A percentile compares a stretch with the other conserved stretches of the same genome.
Evolutionary conservation across 2,113 vertebrate species (phyloP).

Genomic region (Mustela nigripes): DNA sequence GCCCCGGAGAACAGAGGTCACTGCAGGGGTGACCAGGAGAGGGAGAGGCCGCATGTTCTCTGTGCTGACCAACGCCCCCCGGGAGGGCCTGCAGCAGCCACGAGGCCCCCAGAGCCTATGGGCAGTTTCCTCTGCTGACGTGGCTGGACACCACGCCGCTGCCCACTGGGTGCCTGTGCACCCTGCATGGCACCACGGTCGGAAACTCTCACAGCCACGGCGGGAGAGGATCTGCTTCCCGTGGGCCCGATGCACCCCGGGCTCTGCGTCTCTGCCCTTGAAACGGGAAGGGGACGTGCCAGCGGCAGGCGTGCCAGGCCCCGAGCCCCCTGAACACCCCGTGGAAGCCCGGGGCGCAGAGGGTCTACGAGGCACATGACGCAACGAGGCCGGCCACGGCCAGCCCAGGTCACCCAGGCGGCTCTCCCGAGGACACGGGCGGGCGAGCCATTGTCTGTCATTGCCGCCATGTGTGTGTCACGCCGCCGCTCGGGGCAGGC

Average conservation of each 20-base stretch:
- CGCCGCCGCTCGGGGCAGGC: fast-evolving
- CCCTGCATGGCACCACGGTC: fast-evolving
- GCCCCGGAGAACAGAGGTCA: fast-evolving
- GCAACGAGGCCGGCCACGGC: fast-evolving
- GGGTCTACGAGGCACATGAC: fast-evolving
- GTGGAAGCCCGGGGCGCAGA: fast-evolving
- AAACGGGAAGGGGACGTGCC: fast-evolving
- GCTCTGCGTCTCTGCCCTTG: background rate
- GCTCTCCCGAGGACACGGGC: fast-evolving
- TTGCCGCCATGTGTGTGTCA: fast-evolving
- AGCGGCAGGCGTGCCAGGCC: fast-evolving
- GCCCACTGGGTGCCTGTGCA: background rate
- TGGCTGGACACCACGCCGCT: fast-evolving
- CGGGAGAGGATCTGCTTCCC: too few relatives aligned
- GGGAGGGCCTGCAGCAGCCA: background rate
- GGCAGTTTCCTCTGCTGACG: background rate
- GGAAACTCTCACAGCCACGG: too few relatives aligned
- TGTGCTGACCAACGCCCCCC: fast-evolving
- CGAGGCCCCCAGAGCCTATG: background rate
- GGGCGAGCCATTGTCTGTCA: fast-evolving
- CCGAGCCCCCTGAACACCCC: fast-evolving
- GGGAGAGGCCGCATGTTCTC: background rate
- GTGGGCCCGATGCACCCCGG: fast-evolving
- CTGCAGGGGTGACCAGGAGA: fast-evolving
- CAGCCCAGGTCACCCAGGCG: fast-evolving